Conservation (phyloP, 1,140 invertebrate species). For the Lamellibrachia luymesi region DNA sequence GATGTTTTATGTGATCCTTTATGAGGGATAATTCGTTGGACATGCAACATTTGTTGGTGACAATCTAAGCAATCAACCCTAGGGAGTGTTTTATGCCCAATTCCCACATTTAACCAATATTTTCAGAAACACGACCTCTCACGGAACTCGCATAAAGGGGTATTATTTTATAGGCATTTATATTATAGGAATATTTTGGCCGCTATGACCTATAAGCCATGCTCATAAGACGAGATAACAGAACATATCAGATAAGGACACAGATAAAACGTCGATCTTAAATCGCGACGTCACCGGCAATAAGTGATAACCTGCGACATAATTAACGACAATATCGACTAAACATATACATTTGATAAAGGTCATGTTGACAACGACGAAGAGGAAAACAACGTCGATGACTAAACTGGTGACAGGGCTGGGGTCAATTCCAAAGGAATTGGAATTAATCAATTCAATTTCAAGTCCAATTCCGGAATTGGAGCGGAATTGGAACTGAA, state of each 20-base stretch:
- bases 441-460: no score
- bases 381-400: not conserved
- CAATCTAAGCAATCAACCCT: not conserved
- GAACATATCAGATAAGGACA: not conserved
- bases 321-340: not conserved
- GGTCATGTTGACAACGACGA: not conserved
- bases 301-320: not conserved
- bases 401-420: not conserved
- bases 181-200: not conserved
- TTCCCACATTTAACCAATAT: not conserved
- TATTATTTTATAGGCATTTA: not conserved
- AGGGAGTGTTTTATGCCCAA: not conserved
- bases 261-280: not conserved
- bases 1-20: no score
- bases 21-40: no score
- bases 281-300: not conserved
- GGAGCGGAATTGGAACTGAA: no score
- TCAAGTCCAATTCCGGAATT: no score
- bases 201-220: not conserved
- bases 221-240: not conserved
- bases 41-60: no score
- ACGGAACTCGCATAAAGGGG: not conserved
- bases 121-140: not conserved
- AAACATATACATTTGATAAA: not conserved
- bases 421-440: no score